Conservation (phyloP, 2,797 vertebrate species). For the Malurus splendens region DNA sequence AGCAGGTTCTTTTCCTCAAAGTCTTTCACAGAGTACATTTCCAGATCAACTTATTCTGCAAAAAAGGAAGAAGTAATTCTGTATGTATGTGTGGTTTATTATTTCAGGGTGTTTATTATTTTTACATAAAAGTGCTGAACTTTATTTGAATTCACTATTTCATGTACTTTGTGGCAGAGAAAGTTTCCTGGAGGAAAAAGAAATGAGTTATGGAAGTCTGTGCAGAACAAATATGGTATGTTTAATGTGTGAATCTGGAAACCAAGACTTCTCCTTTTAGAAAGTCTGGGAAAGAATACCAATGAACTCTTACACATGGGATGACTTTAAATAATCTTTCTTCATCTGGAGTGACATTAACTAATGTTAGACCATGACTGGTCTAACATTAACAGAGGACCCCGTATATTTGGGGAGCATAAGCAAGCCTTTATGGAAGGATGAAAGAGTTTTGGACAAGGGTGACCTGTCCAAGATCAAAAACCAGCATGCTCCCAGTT, state of each 20-base stretch:
- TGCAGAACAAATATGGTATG: background rate
- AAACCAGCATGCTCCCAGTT: background rate
- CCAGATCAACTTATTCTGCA: background rate
- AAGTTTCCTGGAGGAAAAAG: background rate
- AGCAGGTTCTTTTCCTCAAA: background rate
- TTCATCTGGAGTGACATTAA: too few relatives aligned
- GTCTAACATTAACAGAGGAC: background rate
- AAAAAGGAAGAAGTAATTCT: background rate
- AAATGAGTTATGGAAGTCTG: background rate
- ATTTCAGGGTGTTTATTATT: background rate
- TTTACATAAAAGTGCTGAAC: background rate
- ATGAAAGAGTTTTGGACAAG: background rate
- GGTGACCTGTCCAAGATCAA: background rate
- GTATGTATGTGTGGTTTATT: background rate
- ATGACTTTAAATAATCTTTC: background rate
- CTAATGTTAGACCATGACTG: too few relatives aligned
- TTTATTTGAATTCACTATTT: background rate
- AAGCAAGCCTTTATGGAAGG: background rate
- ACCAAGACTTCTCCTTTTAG: background rate
- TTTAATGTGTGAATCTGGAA: background rate
- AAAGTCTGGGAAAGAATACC: background rate
- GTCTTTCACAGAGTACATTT: background rate
- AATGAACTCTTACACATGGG: background rate
- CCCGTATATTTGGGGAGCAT: background rate
- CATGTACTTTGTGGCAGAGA: background rate